phyloP scores from a whole-genome alignment of 2,888 invertebrate species.

The Acronicta alni region DNA sequence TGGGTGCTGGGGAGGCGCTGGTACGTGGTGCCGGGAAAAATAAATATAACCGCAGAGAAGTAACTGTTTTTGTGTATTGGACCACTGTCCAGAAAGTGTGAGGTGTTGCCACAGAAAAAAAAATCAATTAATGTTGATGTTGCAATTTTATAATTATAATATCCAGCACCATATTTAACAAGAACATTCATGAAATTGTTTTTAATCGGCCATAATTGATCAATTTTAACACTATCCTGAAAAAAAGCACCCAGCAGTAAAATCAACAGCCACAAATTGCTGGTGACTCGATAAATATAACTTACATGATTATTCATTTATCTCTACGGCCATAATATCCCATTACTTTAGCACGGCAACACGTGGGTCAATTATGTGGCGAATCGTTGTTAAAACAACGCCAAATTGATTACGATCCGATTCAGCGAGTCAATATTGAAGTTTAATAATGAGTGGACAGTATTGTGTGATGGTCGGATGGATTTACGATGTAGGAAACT shows the following conservation, averaged over 20 bases:
- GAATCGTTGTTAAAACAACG: background rate
- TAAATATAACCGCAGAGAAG: too few species aligned
- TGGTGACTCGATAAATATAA: background rate
- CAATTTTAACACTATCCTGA: background rate
- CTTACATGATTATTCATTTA: background rate
- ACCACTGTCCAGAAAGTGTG: too few species aligned
- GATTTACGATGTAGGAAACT: too few species aligned
- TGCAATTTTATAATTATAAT: too few species aligned
- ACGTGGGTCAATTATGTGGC: background rate
- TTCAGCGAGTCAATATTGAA: constrained; percentile 19
- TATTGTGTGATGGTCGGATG: background rate
- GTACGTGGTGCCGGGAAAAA: too few species aligned
- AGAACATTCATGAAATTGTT: background rate
- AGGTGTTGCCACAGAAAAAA: too few species aligned
- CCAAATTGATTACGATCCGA: background rate
- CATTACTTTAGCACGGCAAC: background rate
- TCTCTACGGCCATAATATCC: background rate
- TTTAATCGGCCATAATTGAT: background rate
- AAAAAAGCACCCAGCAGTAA: background rate
- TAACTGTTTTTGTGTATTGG: too few species aligned
- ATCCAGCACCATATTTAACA: background rate
- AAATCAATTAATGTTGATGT: too few species aligned
- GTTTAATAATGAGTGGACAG: constrained; percentile 9
- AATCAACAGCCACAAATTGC: background rate
- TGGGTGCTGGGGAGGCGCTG: too few species aligned